Evolutionary conservation across 2,113 vertebrate genomes (phyloP).

Genomic region (rabbit (Oryctolagus cuniculus)): mOryCun1.1 NC_091432.1:47713001-47713500

Average conservation of each 20-base stretch:
- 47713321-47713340: not conserved
- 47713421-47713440: conserved; percentile 99
- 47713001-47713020: not conserved
- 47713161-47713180: not conserved
- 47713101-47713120: not conserved
- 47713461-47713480: fast-evolving
- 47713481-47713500: not conserved
- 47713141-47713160: not conserved
- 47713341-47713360: conserved; percentile 96
- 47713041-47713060: not conserved
- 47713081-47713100: not conserved
- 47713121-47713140: not conserved
- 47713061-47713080: not conserved
- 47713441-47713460: fast-evolving
- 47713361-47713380: conserved; percentile 99
- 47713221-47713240: not conserved
- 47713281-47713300: not conserved
- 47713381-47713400: conserved; percentile 97
- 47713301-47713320: not conserved
- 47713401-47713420: conserved; percentile 99
- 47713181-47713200: not conserved
- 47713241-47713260: not conserved
- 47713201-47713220: not conserved
- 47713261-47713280: not conserved
- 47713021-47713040: not conserved